Evolutionary conservation across 2,888 invertebrate genomes (phyloP), one percentile per base, ranked within the genome.

Genomic region (Tetanocera ferruginea): DNA sequence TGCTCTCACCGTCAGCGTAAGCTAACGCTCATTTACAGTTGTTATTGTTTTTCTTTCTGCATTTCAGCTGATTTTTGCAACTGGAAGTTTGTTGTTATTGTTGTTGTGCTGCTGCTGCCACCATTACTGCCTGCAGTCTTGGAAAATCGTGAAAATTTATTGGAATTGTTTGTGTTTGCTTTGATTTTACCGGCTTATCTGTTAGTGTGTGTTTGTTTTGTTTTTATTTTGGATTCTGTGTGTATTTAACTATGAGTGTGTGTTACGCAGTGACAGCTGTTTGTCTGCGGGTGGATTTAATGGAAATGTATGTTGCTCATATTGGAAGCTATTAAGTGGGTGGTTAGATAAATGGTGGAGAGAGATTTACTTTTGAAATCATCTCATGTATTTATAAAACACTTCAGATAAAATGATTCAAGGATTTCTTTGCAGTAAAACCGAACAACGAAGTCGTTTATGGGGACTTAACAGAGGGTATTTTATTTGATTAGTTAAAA

Each of bases 11-110:
- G 11, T 43, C 11, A 31, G 64, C 14, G n/a, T 4, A 1, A 19
- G 55, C 19, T 14, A 8, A 8, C 19, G 14, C 23, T 11, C 11
- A 1, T 34, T 8, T 14, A 14, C 37, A 55, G 31, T 23, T 34
- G 55, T 51, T 62, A 37, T 37, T 57, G n/a, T 69, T 57, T 31
- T 52, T 25, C 23, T 34, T n/a, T 43, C 14, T 37, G 6, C 25
- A 67, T 19, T 55, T 37, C 66, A 64, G 76, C 69, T 76, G 76
- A 19, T 76, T 69, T 76, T 76, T 57, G 43, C 76, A 69, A 43
- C n/a, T 66, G 51, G 66, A 55, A 57, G 23, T 57, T 43, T 52
- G 34, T 34, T 67, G 17, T 17, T 66, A n/a, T 51, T 75, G 51
- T 66, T 75, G 43, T 75, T 66, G 8, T 71, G 34, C 8, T 28